Conservation (phyloP, 2,888 invertebrate species). For the Polydrusus tereticollis region DNA sequence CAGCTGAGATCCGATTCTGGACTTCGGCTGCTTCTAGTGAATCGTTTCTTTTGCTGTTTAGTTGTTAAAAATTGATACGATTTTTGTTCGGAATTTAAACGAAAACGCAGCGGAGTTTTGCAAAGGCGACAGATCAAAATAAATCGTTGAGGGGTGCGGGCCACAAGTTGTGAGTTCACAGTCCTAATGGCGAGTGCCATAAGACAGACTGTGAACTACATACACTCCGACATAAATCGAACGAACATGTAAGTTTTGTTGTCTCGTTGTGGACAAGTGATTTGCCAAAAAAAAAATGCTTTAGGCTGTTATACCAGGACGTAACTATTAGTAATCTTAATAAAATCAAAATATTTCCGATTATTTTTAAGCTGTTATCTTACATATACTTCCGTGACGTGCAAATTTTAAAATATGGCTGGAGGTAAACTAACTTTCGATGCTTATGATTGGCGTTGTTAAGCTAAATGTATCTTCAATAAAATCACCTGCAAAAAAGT, state of each 20-base stretch:
- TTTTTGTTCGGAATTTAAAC: not conserved
- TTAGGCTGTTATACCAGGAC: slow-evolving; percentile 35
- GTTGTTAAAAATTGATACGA: not conserved
- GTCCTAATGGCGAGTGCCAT: too few species aligned
- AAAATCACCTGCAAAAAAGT: too few species aligned
- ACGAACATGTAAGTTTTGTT: not conserved
- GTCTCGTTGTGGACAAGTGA: slow-evolving; percentile 1
- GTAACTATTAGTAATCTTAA: slow-evolving; percentile 24
- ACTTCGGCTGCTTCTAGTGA: slow-evolving; percentile 59
- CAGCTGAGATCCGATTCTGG: slow-evolving; percentile 63
- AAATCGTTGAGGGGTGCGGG: too few species aligned
- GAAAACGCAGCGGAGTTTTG: slow-evolving; percentile 1
- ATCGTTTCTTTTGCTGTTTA: slow-evolving; percentile 5
- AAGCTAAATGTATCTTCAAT: not conserved
- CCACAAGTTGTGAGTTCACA: too few species aligned
- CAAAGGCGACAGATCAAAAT: not conserved
- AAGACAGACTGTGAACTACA: not conserved
- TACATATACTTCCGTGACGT: not conserved
- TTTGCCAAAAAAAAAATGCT: slow-evolving; percentile 23
- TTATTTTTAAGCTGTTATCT: slow-evolving; percentile 17
- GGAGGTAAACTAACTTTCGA: not conserved
- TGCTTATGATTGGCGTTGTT: not conserved
- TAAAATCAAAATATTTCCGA: slow-evolving; percentile 9
- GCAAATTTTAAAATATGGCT: slow-evolving; percentile 1
- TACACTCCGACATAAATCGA: not conserved